Conservation (phyloP, 2,113 vertebrate species). For the Onychostoma macrolepis region DNA sequence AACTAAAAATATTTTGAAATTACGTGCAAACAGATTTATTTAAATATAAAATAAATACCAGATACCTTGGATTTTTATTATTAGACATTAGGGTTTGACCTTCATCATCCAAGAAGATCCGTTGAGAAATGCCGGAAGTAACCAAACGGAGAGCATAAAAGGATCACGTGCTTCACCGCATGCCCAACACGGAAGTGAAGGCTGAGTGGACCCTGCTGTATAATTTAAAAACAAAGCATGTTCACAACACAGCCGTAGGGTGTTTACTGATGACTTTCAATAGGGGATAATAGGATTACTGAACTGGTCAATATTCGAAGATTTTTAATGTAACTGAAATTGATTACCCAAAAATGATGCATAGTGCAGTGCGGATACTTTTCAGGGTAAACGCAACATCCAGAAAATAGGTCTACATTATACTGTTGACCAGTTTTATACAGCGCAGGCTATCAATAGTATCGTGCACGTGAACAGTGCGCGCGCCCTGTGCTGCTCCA, state of each 20-base stretch:
- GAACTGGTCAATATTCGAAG: neutral
- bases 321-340: neutral
- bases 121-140: neutral
- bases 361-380: neutral
- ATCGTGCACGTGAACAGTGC: neutral
- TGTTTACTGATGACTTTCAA: neutral
- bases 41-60: neutral
- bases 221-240: neutral
- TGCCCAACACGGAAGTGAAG: neutral
- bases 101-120: neutral
- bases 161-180: neutral
- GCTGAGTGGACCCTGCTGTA: neutral
- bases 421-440: neutral
- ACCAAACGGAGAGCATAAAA: neutral
- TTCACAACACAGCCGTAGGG: neutral
- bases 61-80: neutral
- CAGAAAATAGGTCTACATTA: neutral
- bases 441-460: neutral
- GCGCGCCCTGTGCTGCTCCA: constrained; percentile 6
- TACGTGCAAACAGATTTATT: neutral
- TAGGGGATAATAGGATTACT: neutral
- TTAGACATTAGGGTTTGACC: neutral
- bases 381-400: neutral
- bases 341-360: neutral
- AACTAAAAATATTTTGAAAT: neutral